These are phyloP conservation scores for Gobius niger DNA, from an alignment of 2,113 vertebrate genomes.

Conservation along the genomic window DNA sequence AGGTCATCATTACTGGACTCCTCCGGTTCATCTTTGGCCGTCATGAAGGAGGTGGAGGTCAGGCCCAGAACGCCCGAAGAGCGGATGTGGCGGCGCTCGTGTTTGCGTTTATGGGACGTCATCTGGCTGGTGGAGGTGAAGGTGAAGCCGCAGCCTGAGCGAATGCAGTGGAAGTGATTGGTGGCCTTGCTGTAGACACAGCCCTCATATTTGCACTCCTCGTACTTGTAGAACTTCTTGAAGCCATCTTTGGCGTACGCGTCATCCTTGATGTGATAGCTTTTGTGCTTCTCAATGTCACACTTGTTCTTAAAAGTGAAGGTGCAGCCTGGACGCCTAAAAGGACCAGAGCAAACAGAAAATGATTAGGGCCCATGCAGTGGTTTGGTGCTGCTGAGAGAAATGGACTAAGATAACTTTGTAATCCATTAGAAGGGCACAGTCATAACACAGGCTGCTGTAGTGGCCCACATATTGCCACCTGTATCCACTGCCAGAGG, in stretches of 20 bases:
- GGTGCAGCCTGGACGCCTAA: conserved; percentile 92
- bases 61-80: conserved; percentile 87
- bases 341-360: conserved; percentile 25
- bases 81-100: conserved; percentile 94
- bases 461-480: conserved; percentile 21
- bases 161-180: conserved; percentile 99
- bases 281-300: conserved; percentile 99
- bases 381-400: background rate
- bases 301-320: conserved; percentile 99
- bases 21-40: conserved; percentile 92
- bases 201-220: conserved; percentile 98
- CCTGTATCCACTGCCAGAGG: conserved; percentile 30
- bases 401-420: conserved; percentile 21
- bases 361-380: background rate
- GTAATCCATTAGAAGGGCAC: conserved; percentile 36
- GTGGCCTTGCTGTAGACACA: conserved; percentile 99
- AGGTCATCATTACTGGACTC: conserved; percentile 98
- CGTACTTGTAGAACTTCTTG: conserved; percentile 99
- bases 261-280: conserved; percentile 99
- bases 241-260: conserved; percentile 99
- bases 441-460: conserved; percentile 29
- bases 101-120: conserved; percentile 99
- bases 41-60: conserved; percentile 82
- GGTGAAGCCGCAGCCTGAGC: conserved; percentile 96
- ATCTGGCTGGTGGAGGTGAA: conserved; percentile 99